Conservation (phyloP, 2,888 invertebrate genomes). For the Epistrophe grossulariae region DNA sequence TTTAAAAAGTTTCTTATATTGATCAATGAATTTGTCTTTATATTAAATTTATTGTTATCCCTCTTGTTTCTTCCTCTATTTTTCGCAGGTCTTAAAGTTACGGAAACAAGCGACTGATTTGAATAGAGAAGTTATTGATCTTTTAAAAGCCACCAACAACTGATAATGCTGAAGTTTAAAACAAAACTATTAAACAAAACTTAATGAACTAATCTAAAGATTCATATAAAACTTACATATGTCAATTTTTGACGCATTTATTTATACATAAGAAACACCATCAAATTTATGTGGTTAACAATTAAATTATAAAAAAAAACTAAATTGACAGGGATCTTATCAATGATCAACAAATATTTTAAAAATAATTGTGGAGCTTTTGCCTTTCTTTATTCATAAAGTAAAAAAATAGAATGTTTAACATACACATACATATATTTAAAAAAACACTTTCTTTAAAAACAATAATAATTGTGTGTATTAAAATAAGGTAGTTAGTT, state of each 20-base stretch:
- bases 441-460: background rate
- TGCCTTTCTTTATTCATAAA: constrained; percentile 61
- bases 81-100: constrained; percentile 85
- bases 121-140: constrained; percentile 84
- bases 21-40: too few species aligned
- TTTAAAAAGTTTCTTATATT: too few species aligned
- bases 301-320: constrained; percentile 25
- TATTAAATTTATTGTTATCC: too few species aligned
- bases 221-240: constrained; percentile 77
- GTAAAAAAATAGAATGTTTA: constrained; percentile 25
- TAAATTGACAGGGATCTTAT: constrained; percentile 54
- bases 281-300: constrained; percentile 47
- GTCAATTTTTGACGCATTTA: constrained; percentile 83
- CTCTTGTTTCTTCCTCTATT: background rate
- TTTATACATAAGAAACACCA: constrained; percentile 57
- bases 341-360: constrained; percentile 58
- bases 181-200: constrained; percentile 20
- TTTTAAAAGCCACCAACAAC: constrained; percentile 77
- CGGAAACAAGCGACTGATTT: constrained; percentile 86
- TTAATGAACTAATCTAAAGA: constrained; percentile 50
- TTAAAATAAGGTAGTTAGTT: constrained; percentile 47
- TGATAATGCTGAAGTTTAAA: constrained; percentile 18
- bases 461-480: constrained; percentile 21
- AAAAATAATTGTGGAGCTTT: constrained; percentile 59
- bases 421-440: background rate